phyloP scores from a whole-genome alignment of 2,888 invertebrate genomes.

The Sisyra nigra region DNA sequence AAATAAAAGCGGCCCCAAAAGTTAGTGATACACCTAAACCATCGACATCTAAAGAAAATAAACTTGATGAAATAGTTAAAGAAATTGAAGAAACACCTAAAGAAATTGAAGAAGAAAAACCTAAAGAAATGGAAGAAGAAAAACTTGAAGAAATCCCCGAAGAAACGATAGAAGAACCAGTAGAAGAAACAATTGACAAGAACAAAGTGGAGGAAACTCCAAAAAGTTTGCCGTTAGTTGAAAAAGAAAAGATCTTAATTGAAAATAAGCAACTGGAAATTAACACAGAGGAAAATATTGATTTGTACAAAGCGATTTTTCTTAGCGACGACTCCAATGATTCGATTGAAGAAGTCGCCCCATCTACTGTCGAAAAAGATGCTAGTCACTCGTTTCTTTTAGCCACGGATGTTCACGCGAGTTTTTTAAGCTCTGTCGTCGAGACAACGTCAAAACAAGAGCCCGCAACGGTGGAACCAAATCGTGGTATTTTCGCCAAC shows the following conservation, averaged over 20 bases:
- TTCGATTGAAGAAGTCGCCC: conserved; percentile 22
- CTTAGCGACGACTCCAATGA: conserved; percentile 61
- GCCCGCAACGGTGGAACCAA: conserved; percentile 1
- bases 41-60: not conserved
- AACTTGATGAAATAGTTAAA: conserved; percentile 5
- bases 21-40: conserved; percentile 15
- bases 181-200: conserved; percentile 6
- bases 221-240: not conserved
- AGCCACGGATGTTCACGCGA: too few relatives aligned
- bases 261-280: not conserved
- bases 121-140: conserved; percentile 23
- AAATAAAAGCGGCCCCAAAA: not conserved
- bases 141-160: conserved; percentile 32
- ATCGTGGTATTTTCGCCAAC: conserved; percentile 10
- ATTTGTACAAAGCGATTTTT: conserved; percentile 83
- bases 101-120: conserved; percentile 9
- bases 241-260: too few relatives aligned
- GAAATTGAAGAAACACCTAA: conserved; percentile 7
- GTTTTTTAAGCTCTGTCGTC: too few relatives aligned
- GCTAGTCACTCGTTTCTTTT: too few relatives aligned
- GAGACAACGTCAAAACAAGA: conserved; percentile 4
- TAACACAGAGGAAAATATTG: conserved; percentile 40
- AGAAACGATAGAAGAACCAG: conserved; percentile 27
- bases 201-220: not conserved
- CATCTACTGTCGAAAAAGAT: conserved; percentile 13